phyloP scores from a whole-genome alignment of 2,888 invertebrate genomes.

The Diplazon laetatorius region DNA sequence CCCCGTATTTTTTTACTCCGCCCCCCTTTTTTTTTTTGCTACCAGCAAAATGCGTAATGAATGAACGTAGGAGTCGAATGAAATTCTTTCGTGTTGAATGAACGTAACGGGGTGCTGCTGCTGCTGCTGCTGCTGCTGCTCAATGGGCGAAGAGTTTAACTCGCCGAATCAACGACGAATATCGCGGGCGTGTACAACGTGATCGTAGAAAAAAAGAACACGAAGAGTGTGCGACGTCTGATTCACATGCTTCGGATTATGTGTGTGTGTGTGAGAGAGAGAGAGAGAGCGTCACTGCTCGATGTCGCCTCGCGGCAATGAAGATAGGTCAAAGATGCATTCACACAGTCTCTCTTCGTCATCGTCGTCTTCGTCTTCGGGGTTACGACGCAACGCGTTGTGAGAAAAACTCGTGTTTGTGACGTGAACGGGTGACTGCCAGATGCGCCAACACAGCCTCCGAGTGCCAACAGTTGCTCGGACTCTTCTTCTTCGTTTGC shows the following conservation, averaged over 20 bases:
- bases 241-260: conserved; percentile 17
- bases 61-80: conserved; percentile 16
- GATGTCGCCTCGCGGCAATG: conserved; percentile 53
- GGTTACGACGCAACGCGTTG: no score
- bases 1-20: no score
- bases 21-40: conserved; percentile 2
- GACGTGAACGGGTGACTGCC: conserved; percentile 49
- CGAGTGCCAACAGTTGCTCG: conserved; percentile 5
- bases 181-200: conserved; percentile 14
- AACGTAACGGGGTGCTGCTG: no score
- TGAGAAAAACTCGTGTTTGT: no score
- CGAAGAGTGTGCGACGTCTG: conserved; percentile 47
- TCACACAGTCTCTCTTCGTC: conserved; percentile 41
- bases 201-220: conserved; percentile 26
- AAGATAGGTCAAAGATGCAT: conserved; percentile 73
- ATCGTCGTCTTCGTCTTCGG: no score
- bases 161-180: conserved; percentile 54
- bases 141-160: conserved; percentile 53
- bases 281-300: conserved; percentile 1
- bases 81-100: conserved; percentile 43
- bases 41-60: neutral
- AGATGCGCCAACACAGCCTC: conserved; percentile 54
- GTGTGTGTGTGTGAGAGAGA: no score
- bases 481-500: conserved; percentile 25
- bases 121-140: no score